phyloP scores from a whole-genome alignment of 2,797 vertebrate species.

The Valencia hispanica region DNA sequence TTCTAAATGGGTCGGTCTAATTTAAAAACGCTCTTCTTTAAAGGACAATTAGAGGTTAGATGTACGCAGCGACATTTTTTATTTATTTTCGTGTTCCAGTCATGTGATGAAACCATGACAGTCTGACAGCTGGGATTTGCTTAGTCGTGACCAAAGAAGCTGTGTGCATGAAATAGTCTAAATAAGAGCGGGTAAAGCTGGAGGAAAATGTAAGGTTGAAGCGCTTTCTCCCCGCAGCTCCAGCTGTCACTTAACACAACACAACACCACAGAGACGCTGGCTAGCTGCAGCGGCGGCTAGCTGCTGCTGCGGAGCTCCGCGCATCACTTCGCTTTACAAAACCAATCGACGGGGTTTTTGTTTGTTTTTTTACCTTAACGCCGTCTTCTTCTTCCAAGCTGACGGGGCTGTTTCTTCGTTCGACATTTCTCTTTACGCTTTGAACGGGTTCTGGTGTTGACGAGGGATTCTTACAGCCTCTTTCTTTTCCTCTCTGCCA shows the following conservation, averaged over 20 bases:
- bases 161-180: background rate
- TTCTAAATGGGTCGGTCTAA: too few species aligned
- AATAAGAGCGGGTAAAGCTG: background rate
- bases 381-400: constrained; percentile 28
- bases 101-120: constrained; percentile 21
- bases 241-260: constrained; percentile 25
- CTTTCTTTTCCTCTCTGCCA: constrained; percentile 1
- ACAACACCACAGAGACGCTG: background rate
- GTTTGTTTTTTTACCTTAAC: constrained; percentile 56
- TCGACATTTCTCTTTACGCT: constrained; percentile 22
- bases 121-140: constrained; percentile 27
- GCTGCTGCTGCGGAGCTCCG: background rate
- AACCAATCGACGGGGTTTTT: background rate
- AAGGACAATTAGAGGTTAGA: constrained; percentile 4
- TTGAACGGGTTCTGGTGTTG: constrained; percentile 16
- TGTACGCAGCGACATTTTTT: background rate
- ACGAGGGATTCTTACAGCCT: constrained; percentile 10
- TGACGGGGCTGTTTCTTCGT: constrained; percentile 42
- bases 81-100: constrained; percentile 1
- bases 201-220: constrained; percentile 32
- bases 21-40: background rate
- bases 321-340: background rate
- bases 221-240: constrained; percentile 20
- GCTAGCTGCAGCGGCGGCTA: constrained; percentile 48
- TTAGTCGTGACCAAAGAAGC: background rate